These are phyloP conservation scores for Hylomyscus alleni DNA, from an alignment of 2,797 vertebrate genomes.

Conservation along the genomic window DNA sequence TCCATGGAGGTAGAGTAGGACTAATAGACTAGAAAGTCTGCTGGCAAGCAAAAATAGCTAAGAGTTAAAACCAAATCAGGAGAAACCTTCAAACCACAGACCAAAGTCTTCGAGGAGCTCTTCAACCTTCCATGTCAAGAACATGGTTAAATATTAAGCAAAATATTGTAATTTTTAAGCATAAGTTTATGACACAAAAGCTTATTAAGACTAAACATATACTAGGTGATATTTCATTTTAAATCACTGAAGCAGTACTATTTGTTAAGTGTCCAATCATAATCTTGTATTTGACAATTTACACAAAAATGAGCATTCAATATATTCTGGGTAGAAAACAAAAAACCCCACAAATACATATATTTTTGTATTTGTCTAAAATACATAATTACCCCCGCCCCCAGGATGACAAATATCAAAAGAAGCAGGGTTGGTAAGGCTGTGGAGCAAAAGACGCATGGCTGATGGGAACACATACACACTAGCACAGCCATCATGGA, in stretches of 20 bases:
- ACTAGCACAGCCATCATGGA: neutral
- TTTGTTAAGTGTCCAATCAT: neutral
- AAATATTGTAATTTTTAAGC: neutral
- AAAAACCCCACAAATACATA: neutral
- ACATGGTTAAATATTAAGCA: neutral
- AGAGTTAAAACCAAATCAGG: conserved; percentile 17
- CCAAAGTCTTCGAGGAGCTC: neutral
- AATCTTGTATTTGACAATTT: neutral
- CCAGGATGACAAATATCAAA: neutral
- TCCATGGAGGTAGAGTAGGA: neutral
- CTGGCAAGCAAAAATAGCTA: neutral
- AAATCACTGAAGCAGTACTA: neutral
- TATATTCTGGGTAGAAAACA: neutral
- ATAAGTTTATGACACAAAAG: neutral
- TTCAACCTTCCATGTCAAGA: neutral
- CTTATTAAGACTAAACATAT: neutral
- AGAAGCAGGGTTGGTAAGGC: neutral
- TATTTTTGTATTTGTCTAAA: too few species aligned
- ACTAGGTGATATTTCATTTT: neutral
- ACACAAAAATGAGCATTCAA: neutral
- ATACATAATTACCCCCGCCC: neutral
- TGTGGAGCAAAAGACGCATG: neutral
- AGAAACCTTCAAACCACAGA: neutral
- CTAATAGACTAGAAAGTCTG: neutral
- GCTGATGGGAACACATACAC: neutral